These are phyloP conservation scores for Gobio gobio DNA, from an alignment of 2,113 vertebrate genomes.

Conservation along the genomic window DNA sequence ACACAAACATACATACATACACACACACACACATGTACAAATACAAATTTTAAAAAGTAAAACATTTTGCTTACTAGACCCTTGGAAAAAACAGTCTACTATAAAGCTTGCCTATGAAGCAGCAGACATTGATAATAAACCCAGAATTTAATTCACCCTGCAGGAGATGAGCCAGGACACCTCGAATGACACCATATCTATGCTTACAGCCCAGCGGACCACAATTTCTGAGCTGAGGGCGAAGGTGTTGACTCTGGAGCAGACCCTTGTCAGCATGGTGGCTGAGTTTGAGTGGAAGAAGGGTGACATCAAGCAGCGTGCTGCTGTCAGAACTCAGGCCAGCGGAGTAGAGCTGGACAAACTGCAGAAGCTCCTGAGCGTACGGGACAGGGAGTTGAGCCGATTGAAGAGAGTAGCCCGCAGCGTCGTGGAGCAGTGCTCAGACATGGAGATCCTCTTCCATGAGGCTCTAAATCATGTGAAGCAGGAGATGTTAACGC, in stretches of 20 bases:
- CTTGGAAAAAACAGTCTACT: neutral
- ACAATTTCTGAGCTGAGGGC: slow-evolving; percentile 72
- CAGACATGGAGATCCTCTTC: slow-evolving; percentile 85
- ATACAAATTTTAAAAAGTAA: neutral
- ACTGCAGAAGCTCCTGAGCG: slow-evolving; percentile 76
- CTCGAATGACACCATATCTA: slow-evolving; percentile 75
- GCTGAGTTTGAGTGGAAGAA: slow-evolving; percentile 68
- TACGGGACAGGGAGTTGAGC: slow-evolving; percentile 82
- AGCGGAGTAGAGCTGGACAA: slow-evolving; percentile 76
- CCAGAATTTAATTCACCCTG: neutral
- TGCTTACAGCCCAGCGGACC: slow-evolving; percentile 74
- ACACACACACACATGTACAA: neutral
- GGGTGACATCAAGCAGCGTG: slow-evolving; percentile 58
- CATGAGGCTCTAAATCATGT: slow-evolving; percentile 81
- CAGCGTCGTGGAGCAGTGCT: slow-evolving; percentile 80
- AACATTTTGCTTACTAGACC: neutral
- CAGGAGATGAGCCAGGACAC: slow-evolving; percentile 80
- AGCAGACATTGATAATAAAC: neutral
- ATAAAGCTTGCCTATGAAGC: neutral
- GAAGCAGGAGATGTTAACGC: slow-evolving; percentile 78
- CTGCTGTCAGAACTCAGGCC: slow-evolving; percentile 65
- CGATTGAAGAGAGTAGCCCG: slow-evolving; percentile 78
- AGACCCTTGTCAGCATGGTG: slow-evolving; percentile 62
- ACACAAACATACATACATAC: neutral
- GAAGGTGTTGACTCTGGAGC: slow-evolving; percentile 76